Base-by-base conservation (phyloP, 2,797 vertebrate species). In the Menidia menidia region DNA sequence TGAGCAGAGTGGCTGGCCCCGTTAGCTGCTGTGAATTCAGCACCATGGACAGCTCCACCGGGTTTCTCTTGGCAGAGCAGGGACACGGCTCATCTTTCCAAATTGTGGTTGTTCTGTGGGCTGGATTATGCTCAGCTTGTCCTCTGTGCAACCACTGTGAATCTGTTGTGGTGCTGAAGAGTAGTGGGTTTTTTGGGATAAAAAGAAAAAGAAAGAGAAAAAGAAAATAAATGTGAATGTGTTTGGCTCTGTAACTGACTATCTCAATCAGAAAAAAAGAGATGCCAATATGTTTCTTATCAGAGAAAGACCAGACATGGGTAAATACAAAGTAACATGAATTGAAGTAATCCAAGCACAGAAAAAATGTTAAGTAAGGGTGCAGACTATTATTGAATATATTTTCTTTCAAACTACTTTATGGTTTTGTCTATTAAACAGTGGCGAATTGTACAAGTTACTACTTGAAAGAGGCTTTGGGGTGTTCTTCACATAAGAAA, bases 41-140 rank as follows among this genome's bases (percentile, higher is more conserved):
- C 81, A 92, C 89, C 85, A 16, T 0, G 78, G 91, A 89, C 86
- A 93, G 92, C 80, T 82, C 85, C 87, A 12, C 65, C 33, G 55
- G 67, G 68, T 45, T 78, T 78, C 60, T 62, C 41, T 71, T 58
- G 69, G 50, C 81, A 67, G 67, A 60, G 41, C 1, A 55, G 62
- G 67, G 77, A 6, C 25, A 53, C 68, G 62, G 62, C 75, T 66
- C 64, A 31, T 69, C 70, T 53, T 31, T 77, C 71, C 69, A 44
- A 60, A 77, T 70, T 47, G 71, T 64, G 66, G 30, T 50, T 35
- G 73, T 64, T 84, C 68, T 52, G 62, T 60, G 64, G 35, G 64
- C 60, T 72, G 82, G 81, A 82, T 84, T 75, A 78, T 55, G 71
- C 82, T 83, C 70, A 64, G 47, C 14, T 0, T 55, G 77, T 75